Percentiles rank a stretch among this genome's conserved stretches.
These are phyloP conservation scores for Helleia helle DNA, from an alignment of 2,888 invertebrate genomes.

Conservation along the genomic window DNA sequence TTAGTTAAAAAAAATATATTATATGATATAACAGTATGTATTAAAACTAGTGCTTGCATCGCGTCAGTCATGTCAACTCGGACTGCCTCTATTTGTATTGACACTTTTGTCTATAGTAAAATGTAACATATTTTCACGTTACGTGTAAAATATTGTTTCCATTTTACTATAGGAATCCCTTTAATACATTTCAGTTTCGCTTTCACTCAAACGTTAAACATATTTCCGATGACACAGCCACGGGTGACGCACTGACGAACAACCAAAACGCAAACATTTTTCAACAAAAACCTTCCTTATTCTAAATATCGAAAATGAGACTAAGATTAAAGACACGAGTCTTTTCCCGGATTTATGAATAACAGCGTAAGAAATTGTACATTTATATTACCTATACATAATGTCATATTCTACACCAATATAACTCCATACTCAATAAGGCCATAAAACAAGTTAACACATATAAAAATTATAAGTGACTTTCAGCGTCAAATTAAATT, in stretches of 20 bases:
- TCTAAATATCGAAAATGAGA: slow-evolving; percentile 21
- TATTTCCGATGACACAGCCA: too few species aligned
- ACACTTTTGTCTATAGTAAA: too few species aligned
- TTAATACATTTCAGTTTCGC: too few species aligned
- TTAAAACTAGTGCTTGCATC: slow-evolving; percentile 43
- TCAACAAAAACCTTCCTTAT: slow-evolving; percentile 18
- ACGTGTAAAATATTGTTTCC: too few species aligned
- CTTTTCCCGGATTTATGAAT: slow-evolving; percentile 12
- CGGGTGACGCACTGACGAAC: neutral
- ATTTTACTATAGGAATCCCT: too few species aligned
- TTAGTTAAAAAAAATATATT: slow-evolving; percentile 67
- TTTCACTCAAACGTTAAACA: too few species aligned
- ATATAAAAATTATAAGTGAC: slow-evolving; percentile 26
- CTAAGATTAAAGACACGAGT: slow-evolving; percentile 12
- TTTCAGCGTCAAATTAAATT: slow-evolving; percentile 29
- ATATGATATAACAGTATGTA: slow-evolving; percentile 54
- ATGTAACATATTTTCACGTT: too few species aligned
- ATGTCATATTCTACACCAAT: slow-evolving; percentile 11
- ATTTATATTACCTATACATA: slow-evolving; percentile 12
- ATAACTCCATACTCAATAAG: slow-evolving; percentile 29
- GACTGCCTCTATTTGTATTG: neutral
- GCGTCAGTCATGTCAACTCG: slow-evolving; percentile 22
- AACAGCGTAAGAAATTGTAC: slow-evolving; percentile 20
- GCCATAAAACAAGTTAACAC: slow-evolving; percentile 51
- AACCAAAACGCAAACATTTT: slow-evolving; percentile 4